phyloP scores from a whole-genome alignment of 2,113 vertebrate genomes.

The Thamnophis sirtalis region DNA sequence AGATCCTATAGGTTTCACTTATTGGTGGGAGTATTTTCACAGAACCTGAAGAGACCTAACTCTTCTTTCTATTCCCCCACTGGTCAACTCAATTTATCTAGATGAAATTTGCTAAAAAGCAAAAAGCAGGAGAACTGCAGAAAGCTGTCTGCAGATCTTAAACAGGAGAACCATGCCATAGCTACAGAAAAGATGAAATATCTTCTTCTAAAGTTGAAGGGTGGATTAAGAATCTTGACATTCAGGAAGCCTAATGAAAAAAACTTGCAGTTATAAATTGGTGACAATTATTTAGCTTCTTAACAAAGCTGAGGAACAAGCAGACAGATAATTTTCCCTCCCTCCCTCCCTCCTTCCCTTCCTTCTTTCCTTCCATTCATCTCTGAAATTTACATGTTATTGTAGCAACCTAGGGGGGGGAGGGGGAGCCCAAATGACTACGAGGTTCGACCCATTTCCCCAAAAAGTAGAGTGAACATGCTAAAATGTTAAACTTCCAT shows the following conservation, averaged over 20 bases:
- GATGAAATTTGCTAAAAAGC: background rate
- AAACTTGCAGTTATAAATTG: background rate
- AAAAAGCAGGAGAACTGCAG: background rate
- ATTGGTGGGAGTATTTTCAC: background rate
- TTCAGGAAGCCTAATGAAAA: background rate
- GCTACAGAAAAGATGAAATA: background rate
- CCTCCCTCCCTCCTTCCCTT: rapidly evolving
- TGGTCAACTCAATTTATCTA: background rate
- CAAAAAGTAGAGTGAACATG: background rate
- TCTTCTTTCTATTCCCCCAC: background rate
- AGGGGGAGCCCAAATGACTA: background rate
- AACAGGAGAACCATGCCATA: background rate
- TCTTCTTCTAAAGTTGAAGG: background rate
- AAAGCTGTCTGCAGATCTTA: background rate
- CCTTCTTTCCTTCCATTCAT: background rate
- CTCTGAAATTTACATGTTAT: background rate
- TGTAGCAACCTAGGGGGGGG: background rate
- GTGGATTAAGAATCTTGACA: background rate
- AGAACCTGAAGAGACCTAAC: background rate
- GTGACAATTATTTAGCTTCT: background rate
- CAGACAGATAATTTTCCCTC: no score
- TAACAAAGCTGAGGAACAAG: background rate
- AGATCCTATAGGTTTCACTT: background rate
- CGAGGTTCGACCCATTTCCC: background rate
- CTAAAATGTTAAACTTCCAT: background rate